Conservation (phyloP, 2,113 vertebrate species). For the Gallinago paraguaiae region DNA sequence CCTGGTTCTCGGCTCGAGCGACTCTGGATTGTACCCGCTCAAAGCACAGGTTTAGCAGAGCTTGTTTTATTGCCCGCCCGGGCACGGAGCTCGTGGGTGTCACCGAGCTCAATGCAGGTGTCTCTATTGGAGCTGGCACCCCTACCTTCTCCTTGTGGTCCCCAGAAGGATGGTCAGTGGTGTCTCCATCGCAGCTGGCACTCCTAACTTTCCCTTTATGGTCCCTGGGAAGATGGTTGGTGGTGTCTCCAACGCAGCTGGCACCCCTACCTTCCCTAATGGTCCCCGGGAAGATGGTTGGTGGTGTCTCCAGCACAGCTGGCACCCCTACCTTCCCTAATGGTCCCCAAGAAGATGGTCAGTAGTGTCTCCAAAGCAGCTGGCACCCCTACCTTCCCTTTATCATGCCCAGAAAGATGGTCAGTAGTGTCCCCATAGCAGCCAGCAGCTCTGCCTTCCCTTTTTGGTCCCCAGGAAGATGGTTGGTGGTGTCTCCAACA, state of each 20-base stretch:
- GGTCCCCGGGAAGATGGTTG: background rate
- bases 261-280: background rate
- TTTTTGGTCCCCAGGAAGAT: background rate
- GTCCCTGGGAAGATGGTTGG: background rate
- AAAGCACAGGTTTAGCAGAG: fast-evolving
- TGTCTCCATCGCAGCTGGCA: background rate
- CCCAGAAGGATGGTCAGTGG: background rate
- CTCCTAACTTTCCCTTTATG: background rate
- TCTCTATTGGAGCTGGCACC: background rate
- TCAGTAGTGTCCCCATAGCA: background rate
- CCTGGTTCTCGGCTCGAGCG: fast-evolving
- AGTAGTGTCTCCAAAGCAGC: background rate
- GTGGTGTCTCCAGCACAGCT: background rate
- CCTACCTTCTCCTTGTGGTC: background rate
- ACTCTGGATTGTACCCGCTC: background rate
- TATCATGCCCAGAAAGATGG: background rate
- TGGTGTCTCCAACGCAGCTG: background rate
- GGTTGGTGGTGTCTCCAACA: background rate
- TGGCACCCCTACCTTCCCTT: background rate
- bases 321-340: background rate
- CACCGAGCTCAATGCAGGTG: background rate
- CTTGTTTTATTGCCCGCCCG: background rate
- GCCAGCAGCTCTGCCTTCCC: background rate
- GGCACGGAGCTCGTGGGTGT: background rate
- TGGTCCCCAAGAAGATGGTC: background rate